phyloP scores from a whole-genome alignment of 2,113 vertebrate genomes.

The Pelmatolapia mariae region DNA sequence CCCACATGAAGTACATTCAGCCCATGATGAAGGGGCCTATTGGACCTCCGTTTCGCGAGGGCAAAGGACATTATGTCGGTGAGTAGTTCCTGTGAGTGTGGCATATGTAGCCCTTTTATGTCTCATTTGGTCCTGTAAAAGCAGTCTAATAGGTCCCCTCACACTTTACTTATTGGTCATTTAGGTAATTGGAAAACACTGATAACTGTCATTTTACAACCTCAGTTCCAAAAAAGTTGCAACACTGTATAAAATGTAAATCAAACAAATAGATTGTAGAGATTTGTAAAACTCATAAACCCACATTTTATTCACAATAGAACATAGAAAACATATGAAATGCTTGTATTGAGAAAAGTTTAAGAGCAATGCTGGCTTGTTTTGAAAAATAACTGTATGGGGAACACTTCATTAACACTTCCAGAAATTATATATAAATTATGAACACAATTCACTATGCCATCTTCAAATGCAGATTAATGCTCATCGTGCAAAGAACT shows the following conservation, averaged over 20 bases:
- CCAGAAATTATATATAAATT: background rate
- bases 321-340: background rate
- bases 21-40: conserved; percentile 97
- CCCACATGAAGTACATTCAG: conserved; percentile 92
- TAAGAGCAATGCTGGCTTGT: background rate
- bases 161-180: background rate
- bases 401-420: background rate
- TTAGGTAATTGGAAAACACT: background rate
- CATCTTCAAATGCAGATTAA: background rate
- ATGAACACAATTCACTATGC: background rate
- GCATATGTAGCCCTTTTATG: background rate
- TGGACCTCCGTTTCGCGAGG: conserved; percentile 95
- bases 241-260: background rate
- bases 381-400: background rate
- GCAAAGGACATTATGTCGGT: conserved; percentile 97
- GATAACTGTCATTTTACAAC: background rate
- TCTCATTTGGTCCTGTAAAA: background rate
- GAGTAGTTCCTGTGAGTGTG: conserved; percentile 56
- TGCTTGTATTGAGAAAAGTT: background rate
- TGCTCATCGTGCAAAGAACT: background rate
- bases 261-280: background rate
- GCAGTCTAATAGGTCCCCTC: background rate
- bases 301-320: background rate
- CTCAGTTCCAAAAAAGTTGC: background rate
- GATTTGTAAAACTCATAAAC: background rate